Percentiles rank a stretch among this genome's conserved stretches.
Evolutionary conservation across 1,140 invertebrate genomes (phyloP).

Genomic region (Drosophila pectinifera): DNA sequence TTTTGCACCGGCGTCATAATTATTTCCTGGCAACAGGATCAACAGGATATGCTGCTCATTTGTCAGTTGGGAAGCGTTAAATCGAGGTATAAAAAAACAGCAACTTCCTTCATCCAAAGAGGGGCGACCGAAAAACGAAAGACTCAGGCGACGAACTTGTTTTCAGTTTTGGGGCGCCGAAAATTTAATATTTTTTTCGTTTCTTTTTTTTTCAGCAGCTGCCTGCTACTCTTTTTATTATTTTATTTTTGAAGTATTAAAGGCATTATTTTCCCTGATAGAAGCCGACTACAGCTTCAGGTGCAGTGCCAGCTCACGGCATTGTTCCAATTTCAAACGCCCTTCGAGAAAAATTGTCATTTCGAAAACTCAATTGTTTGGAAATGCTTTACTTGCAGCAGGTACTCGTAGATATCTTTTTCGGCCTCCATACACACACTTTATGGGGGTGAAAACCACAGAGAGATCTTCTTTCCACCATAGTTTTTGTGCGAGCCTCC

Average conservation of each 20-base stretch:
- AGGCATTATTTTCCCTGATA: conserved; percentile 66
- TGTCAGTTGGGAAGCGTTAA: conserved; percentile 74
- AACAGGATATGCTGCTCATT: conserved; percentile 82
- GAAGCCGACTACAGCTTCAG: conserved; percentile 56
- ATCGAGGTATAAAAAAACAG: conserved; percentile 43
- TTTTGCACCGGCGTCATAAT: conserved; percentile 53
- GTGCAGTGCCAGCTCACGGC: conserved; percentile 53
- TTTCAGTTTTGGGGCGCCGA: conserved; percentile 58
- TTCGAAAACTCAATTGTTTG: conserved; percentile 77
- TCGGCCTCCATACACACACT: conserved; percentile 27
- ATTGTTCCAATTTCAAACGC: conserved; percentile 63
- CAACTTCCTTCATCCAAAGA: conserved; percentile 31
- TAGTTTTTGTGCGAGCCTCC: conserved; percentile 38
- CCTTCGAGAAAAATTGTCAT: conserved; percentile 64
- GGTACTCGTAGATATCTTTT: conserved; percentile 51
- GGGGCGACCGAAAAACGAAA: conserved; percentile 55
- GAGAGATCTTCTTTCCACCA: conserved; percentile 74
- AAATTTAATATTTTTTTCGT: conserved; percentile 40
- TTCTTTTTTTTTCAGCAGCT: conserved; percentile 71
- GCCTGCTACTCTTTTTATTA: conserved; percentile 45
- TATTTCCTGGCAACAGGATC: conserved; percentile 73
- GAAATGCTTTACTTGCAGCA: conserved; percentile 57
- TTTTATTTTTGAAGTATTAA: conserved; percentile 60
- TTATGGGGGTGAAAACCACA: conserved; percentile 60
- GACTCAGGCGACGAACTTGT: conserved; percentile 77